A percentile compares a stretch with the other conserved stretches of the same genome.
Evolutionary conservation across 2,797 vertebrate species (phyloP).

Genomic region (Nyctibius grandis): DNA sequence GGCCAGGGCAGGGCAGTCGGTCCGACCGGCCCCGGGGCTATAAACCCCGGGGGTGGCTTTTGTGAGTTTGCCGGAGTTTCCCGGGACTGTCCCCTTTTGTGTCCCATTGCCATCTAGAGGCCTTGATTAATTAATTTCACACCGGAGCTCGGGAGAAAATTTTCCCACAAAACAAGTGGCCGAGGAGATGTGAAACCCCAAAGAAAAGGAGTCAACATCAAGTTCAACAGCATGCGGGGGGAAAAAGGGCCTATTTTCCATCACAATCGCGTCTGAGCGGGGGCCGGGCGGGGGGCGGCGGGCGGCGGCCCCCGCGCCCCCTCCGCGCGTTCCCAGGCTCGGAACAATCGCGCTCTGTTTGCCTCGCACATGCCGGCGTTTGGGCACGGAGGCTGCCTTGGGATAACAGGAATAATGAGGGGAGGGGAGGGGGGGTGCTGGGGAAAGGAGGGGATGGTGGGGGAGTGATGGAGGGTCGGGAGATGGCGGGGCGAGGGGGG

Average conservation of each 20-base stretch:
- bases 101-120: slow-evolving; percentile 49
- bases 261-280: slow-evolving; percentile 86
- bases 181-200: slow-evolving; percentile 69
- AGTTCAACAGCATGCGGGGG: slow-evolving; percentile 86
- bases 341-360: slow-evolving; percentile 88
- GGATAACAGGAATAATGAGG: slow-evolving; percentile 61
- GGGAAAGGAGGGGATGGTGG: too few species aligned
- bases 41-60: slow-evolving; percentile 42
- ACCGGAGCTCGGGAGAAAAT: slow-evolving; percentile 73
- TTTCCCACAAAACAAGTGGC: slow-evolving; percentile 83
- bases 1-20: neutral
- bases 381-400: slow-evolving; percentile 74
- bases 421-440: neutral
- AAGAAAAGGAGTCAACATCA: slow-evolving; percentile 90
- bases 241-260: slow-evolving; percentile 77
- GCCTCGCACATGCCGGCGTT: slow-evolving; percentile 76
- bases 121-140: slow-evolving; percentile 83
- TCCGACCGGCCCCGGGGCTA: neutral
- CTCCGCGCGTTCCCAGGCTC: slow-evolving; percentile 87
- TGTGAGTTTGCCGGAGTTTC: slow-evolving; percentile 53
- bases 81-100: slow-evolving; percentile 64
- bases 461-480: neutral
- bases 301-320: slow-evolving; percentile 78
- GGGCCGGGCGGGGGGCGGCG: slow-evolving; percentile 75
- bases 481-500: too few species aligned